Conservation (phyloP, 2,888 invertebrate species). For the Rhamnusium bicolor region DNA sequence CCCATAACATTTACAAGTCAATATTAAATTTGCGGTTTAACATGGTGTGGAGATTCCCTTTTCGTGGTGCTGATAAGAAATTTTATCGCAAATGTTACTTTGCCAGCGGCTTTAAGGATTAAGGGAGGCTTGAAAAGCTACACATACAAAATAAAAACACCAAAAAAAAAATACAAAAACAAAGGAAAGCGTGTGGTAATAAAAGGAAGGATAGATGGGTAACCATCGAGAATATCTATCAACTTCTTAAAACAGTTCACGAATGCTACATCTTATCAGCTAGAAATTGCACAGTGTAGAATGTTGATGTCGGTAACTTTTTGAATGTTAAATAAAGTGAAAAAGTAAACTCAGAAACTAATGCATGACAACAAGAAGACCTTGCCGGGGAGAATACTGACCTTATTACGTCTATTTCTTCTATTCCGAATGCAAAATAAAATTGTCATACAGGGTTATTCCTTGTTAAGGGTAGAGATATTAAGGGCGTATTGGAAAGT, state of each 20-base stretch:
- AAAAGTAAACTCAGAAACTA: not conserved
- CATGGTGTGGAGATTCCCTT: not conserved
- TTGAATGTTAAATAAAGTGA: not conserved
- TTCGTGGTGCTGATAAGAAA: not conserved
- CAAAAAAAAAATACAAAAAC: conserved; percentile 7
- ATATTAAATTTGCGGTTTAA: not conserved
- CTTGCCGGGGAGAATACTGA: not conserved
- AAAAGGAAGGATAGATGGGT: not conserved
- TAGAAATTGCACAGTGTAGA: not conserved
- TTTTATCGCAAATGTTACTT: not conserved
- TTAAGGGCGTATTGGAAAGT: no score
- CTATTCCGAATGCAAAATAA: no score
- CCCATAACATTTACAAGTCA: no score
- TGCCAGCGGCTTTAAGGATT: conserved; percentile 1
- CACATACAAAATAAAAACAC: not conserved
- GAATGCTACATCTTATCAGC: not conserved
- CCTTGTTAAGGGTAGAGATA: no score
- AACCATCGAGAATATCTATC: not conserved
- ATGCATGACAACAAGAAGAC: not conserved
- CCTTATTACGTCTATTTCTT: no score
- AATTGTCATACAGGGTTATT: no score
- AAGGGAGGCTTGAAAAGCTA: conserved; percentile 1
- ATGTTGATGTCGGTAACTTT: not conserved
- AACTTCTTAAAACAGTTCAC: not conserved
- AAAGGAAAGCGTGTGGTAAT: not conserved